Evolutionary conservation across 2,888 invertebrate species (phyloP).

Genomic region (Patella depressa): DNA sequence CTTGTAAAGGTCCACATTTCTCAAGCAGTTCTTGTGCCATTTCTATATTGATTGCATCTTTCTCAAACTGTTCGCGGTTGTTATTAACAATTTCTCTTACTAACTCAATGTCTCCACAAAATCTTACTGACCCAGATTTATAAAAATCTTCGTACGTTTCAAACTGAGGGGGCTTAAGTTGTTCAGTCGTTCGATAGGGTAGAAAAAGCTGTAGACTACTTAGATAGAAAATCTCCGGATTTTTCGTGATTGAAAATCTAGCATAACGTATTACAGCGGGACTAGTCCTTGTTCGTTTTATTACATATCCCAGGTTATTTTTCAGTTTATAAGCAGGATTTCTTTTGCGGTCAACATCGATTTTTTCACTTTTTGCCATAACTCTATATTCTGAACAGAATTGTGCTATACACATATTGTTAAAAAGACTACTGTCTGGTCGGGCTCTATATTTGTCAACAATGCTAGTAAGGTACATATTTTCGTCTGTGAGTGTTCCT

Average conservation of each 20-base stretch:
- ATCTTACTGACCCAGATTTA: background rate
- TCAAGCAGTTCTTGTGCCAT: too few species aligned
- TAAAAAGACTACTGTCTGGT: background rate
- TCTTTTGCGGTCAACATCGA: background rate
- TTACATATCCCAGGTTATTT: background rate
- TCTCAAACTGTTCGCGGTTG: conserved; percentile 5
- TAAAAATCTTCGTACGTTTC: conserved; percentile 12
- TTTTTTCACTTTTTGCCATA: conserved; percentile 8
- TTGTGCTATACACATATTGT: conserved; percentile 13
- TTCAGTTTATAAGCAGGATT: conserved; percentile 6
- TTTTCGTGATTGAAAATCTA: background rate
- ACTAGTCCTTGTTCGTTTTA: background rate
- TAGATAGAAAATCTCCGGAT: conserved; percentile 8
- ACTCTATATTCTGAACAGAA: conserved; percentile 25
- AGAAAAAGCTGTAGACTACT: conserved; percentile 14
- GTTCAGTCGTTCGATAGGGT: background rate
- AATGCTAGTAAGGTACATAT: conserved; percentile 17
- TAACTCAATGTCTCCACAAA: background rate
- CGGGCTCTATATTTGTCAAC: conserved; percentile 11
- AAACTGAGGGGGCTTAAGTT: background rate
- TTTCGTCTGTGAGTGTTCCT: conserved; percentile 3
- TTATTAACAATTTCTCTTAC: conserved; percentile 5
- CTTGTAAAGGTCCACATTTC: background rate
- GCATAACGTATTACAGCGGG: background rate
- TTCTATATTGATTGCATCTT: background rate